phyloP scores from a whole-genome alignment of 2,888 invertebrate genomes.

The Synergus gifuensis region DNA sequence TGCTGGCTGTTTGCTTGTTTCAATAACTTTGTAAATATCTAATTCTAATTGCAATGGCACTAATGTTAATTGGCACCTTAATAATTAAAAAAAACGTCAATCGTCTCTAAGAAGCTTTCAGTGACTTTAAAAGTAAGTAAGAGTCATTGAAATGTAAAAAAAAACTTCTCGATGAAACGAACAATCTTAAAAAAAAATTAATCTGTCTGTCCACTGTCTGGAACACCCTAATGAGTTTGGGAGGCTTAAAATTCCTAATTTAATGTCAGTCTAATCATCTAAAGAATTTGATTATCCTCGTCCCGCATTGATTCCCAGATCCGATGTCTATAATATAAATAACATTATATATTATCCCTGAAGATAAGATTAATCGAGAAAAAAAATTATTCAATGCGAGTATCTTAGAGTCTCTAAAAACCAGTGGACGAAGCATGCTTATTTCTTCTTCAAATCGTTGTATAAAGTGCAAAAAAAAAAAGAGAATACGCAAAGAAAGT shows the following conservation, averaged over 20 bases:
- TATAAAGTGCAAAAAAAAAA: slow-evolving; percentile 39
- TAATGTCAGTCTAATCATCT: slow-evolving; percentile 29
- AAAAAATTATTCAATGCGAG: slow-evolving; percentile 33
- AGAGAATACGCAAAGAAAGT: slow-evolving; percentile 37
- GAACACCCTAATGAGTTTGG: slow-evolving; percentile 77
- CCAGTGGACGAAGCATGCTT: slow-evolving; percentile 51
- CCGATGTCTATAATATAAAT: slow-evolving; percentile 55
- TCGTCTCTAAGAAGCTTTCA: slow-evolving; percentile 11
- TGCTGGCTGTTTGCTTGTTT: slow-evolving; percentile 31
- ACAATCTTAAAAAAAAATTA: slow-evolving; percentile 43
- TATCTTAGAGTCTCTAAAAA: slow-evolving; percentile 35
- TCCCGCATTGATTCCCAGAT: slow-evolving; percentile 61
- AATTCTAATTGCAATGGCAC: slow-evolving; percentile 28
- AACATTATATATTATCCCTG: slow-evolving; percentile 27
- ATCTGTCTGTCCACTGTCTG: slow-evolving; percentile 73
- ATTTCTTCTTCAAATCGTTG: slow-evolving; percentile 43
- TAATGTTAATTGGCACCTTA: slow-evolving; percentile 36
- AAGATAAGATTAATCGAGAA: slow-evolving; percentile 3
- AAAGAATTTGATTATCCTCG: slow-evolving; percentile 46
- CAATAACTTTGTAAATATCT: slow-evolving; percentile 35
- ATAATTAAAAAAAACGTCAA: not conserved
- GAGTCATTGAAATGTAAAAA: slow-evolving; percentile 14
- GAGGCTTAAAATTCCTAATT: slow-evolving; percentile 60
- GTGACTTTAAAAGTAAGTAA: slow-evolving; percentile 19
- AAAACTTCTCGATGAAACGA: slow-evolving; percentile 22